Conservation (phyloP, 2,113 vertebrate genomes). For the Mustela nigripes region DNA sequence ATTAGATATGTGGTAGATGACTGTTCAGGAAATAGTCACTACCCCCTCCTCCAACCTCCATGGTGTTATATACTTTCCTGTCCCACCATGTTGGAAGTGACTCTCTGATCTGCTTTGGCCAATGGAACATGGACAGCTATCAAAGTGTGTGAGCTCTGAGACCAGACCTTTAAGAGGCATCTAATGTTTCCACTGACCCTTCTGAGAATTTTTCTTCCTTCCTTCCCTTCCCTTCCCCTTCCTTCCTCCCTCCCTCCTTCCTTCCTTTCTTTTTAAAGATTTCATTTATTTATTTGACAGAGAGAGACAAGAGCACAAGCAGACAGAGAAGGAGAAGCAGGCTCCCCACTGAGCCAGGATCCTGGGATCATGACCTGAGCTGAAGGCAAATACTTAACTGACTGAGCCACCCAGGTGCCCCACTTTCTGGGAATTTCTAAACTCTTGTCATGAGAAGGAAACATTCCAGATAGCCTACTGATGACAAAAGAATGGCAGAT, state of each 20-base stretch:
- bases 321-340: no score
- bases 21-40: neutral
- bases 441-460: neutral
- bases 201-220: neutral
- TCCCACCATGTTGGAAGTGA: neutral
- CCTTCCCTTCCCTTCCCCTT: no score
- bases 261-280: no score
- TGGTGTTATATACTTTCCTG: neutral
- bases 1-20: neutral
- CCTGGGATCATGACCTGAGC: no score
- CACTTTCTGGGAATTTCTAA: neutral
- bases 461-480: neutral
- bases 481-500: neutral
- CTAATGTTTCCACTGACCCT: neutral
- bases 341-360: no score
- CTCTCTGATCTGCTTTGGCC: conserved; percentile 3
- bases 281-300: no score
- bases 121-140: neutral
- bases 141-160: neutral
- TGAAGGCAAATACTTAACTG: no score
- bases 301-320: no score
- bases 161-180: neutral
- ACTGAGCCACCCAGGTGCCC: no score
- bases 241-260: no score
- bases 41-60: neutral